Base-by-base conservation (phyloP, 2,797 vertebrate species). In the Gymnocypris eckloni region DNA sequence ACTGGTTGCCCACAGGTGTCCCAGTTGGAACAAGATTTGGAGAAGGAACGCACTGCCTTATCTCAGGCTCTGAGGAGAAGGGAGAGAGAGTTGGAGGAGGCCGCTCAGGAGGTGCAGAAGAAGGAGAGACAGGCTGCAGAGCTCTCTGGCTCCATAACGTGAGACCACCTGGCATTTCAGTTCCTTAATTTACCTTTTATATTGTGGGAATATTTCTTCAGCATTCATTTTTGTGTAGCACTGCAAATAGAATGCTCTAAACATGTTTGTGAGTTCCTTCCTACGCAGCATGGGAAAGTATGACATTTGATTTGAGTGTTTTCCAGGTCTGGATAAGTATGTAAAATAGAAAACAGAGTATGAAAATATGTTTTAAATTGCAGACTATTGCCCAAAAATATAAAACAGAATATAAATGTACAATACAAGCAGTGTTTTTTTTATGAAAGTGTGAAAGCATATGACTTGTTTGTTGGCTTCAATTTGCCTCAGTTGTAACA, bases 1-100 rank as follows among this genome's bases (percentile, higher is more conserved):
- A 18, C 41, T 87, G 41, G 88, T 28, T 61, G 2, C 54, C 33
- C 3, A 12, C 84, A 99, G 98, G 93, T 99, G 81, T 97, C 96
- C 25, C 90, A 83, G 88, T 90, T 99, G 91, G 97, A 98, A 92
- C 95, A 96, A 92, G 94, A 97, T 87, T 93, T 97, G 93, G 97
- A 97, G 89, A 96, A 94, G 85, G 94, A 96, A 84, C 94, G 92
- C 59, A 89, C 89, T 4, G 88, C 88, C 87, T 94, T 95, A 75
- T 93, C 95, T 89, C 94, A 94, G 54, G 94, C 96, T 81, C 72
- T 95, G 43, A 94, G 93, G 88, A 95, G 86, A 88, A 93, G 91
- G 88, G 93, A 96, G 88, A 94, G 93, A 88, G 95, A 96, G 7
- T 89, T 93, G 45, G 37, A 86, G 88, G 87, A 93, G 86, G 94